These are phyloP conservation scores for Trypoxylon attenuatum DNA, from an alignment of 2,888 invertebrate genomes.

Conservation along the genomic window DNA sequence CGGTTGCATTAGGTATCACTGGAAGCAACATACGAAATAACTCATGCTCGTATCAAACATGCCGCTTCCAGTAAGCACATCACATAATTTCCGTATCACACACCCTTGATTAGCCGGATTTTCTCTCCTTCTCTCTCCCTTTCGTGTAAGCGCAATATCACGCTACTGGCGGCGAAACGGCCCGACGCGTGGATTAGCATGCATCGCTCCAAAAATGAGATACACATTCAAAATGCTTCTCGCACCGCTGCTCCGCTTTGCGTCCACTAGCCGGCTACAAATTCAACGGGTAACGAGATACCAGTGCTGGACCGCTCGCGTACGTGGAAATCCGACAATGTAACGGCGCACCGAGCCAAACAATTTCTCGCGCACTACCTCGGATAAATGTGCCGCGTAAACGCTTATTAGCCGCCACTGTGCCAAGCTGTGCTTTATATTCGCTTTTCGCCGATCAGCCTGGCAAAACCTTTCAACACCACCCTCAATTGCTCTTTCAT, in stretches of 20 bases:
- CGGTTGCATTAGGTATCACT: constrained; percentile 13
- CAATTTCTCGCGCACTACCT: not conserved
- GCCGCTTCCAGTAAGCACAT: constrained; percentile 33
- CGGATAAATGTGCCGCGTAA: not conserved
- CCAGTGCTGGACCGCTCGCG: too few species aligned
- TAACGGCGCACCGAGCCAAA: not conserved
- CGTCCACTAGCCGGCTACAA: not conserved
- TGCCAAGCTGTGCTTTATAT: too few species aligned
- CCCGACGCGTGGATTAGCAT: constrained; percentile 21
- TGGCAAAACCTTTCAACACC: too few species aligned
- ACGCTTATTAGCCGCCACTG: not conserved
- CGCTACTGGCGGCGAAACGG: constrained; percentile 4
- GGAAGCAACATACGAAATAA: constrained; percentile 38
- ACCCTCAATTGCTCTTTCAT: too few species aligned
- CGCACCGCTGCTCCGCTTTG: too few species aligned
- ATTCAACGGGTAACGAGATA: constrained; percentile 6
- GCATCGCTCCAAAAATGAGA: constrained; percentile 39
- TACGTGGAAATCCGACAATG: not conserved
- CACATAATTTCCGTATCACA: constrained; percentile 50
- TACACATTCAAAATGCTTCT: constrained; percentile 3
- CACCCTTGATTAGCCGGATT: constrained; percentile 38
- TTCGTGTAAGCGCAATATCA: too few species aligned
- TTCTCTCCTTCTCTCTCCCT: constrained; percentile 2
- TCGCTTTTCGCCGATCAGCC: too few species aligned
- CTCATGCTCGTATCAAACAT: constrained; percentile 45